Percentiles rank a stretch among this genome's conserved stretches.
phyloP scores from a whole-genome alignment of 2,797 vertebrate species.

The Borostomias antarcticus region DNA sequence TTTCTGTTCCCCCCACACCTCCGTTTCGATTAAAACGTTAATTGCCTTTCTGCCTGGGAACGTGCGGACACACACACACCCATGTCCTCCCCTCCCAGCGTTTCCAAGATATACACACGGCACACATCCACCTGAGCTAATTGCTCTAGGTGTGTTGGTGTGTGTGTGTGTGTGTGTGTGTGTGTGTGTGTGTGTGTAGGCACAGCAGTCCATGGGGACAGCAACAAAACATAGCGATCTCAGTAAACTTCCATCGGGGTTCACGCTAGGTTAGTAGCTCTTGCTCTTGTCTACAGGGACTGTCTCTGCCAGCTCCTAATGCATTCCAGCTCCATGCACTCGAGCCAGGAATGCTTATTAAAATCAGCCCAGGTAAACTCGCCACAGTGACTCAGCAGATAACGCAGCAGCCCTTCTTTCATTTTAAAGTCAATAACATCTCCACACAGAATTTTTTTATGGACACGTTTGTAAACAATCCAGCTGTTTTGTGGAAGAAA shows the following conservation, averaged over 20 bases:
- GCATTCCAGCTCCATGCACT: conserved; percentile 42
- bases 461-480: conserved; percentile 34
- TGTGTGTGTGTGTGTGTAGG: no score
- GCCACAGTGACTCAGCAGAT: conserved; percentile 61
- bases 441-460: conserved; percentile 34
- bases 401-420: conserved; percentile 54
- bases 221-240: background rate
- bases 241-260: background rate
- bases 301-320: conserved; percentile 47
- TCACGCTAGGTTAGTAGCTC: conserved; percentile 29
- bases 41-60: background rate
- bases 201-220: background rate
- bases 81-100: background rate
- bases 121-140: background rate
- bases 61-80: no score
- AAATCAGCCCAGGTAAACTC: conserved; percentile 69
- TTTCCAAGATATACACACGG: conserved; percentile 18
- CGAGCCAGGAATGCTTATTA: conserved; percentile 64
- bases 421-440: conserved; percentile 72
- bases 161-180: no score
- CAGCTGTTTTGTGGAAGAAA: conserved; percentile 10
- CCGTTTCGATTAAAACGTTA: conserved; percentile 5
- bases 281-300: no score
- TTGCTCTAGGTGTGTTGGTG: no score
- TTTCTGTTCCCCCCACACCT: conserved; percentile 15